These are phyloP conservation scores for Calycopis cecrops DNA, from an alignment of 1,140 invertebrate species.

Conservation along the genomic window DNA sequence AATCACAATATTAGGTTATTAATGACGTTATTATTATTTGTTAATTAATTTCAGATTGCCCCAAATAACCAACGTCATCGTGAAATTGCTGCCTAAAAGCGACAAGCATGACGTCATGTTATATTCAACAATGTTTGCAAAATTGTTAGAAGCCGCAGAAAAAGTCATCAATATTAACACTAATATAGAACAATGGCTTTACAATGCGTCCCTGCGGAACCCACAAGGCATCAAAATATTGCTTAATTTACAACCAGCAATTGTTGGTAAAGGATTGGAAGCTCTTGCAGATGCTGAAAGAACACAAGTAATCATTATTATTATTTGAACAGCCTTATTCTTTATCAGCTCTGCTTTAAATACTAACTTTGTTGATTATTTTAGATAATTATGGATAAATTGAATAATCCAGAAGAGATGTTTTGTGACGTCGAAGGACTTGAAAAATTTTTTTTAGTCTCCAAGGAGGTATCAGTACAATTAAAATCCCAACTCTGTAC, in stretches of 20 bases:
- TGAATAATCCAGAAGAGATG: constrained; percentile 50
- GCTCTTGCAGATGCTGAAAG: constrained; percentile 60
- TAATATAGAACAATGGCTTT: constrained; percentile 57
- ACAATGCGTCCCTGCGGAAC: constrained; percentile 51
- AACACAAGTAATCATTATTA: constrained; percentile 44
- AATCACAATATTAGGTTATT: too few species aligned
- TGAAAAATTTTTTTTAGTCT: constrained; percentile 64
- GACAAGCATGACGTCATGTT: constrained; percentile 49
- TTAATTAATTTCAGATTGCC: constrained; percentile 46
- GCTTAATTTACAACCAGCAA: constrained; percentile 32
- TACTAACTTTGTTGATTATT: constrained; percentile 24
- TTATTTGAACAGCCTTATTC: background rate
- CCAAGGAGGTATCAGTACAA: constrained; percentile 40
- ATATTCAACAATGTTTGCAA: constrained; percentile 57
- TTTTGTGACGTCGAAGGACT: constrained; percentile 70
- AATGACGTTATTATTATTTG: background rate
- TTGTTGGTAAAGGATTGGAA: constrained; percentile 57
- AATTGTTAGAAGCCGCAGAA: constrained; percentile 51
- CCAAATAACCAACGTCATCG: constrained; percentile 45
- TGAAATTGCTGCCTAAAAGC: constrained; percentile 41
- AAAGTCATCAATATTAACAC: constrained; percentile 50
- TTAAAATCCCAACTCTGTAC: constrained; percentile 67
- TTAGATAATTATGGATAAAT: constrained; percentile 58
- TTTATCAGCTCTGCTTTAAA: background rate
- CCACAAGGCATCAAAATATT: constrained; percentile 50